Base-by-base conservation (phyloP, 2,888 invertebrate species). In the Stratiomys singularior region DNA sequence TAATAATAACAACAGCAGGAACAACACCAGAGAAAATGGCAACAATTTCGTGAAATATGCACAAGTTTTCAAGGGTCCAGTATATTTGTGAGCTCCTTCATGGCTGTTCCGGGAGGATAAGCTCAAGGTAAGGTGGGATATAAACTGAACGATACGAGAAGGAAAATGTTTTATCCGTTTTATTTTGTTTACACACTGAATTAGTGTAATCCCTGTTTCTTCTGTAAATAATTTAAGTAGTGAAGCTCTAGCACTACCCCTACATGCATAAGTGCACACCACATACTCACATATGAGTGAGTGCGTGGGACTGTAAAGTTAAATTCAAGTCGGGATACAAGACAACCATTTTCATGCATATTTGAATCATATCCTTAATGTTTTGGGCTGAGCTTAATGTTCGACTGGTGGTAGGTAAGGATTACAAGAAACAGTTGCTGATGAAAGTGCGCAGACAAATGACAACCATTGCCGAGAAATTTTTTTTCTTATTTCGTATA, bases 191-290 rank as follows among this genome's bases (percentile, higher is more conserved):
- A 52, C 52, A 52, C 15, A 13, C 52, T 18, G 52, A 52, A 52
- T 52, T 52, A 52, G 52, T 52, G 52, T 52, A 52, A 52, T 52
- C 52, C 15, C 15, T 15, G 18, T 13, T 52, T 13, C n/a, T 18
- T 52, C 52, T 52, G 52, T 52, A 52, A 52, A 52, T 52, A 52
- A 52, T 52, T 4, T 18, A 52, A 52, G n/a, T 9, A 52, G 52
- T 13, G 15, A 52, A 52, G 52, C 4, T 18, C 15, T 15, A 52
- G 18, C 52, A 13, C 52, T 18, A 9, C 3, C 18, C 52, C 18
- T 9, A 52, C 52, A 3, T 37, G 3, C 9, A 9, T 9, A 37
- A 37, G n/a, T n/a, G n/a, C n/a, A 37, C 37, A 37, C 37, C 3
- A 37, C 37, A 37, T 9, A 37, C 9, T 37, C 52, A 52, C 18